Evolutionary conservation across 2,113 vertebrate species (phyloP).

Genomic region (Pandion haliaetus): DNA sequence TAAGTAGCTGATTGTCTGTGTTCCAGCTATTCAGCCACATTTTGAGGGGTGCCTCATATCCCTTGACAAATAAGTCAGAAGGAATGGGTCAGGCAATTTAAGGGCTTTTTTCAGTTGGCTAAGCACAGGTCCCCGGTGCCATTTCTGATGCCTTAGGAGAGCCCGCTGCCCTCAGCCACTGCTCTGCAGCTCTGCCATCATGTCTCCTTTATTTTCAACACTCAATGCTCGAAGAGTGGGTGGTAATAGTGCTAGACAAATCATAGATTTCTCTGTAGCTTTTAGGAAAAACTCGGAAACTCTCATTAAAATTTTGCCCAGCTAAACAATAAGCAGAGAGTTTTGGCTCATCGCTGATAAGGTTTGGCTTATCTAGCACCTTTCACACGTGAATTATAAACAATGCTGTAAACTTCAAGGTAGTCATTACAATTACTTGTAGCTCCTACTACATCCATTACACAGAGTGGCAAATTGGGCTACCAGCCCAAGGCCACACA

Average conservation of each 20-base stretch:
- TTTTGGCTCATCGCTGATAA: not conserved
- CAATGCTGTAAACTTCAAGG: not conserved
- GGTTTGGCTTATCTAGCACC: not conserved
- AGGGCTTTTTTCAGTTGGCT: not conserved
- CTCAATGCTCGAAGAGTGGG: rapidly evolving
- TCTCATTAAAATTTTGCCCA: not conserved
- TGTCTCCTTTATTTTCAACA: not conserved
- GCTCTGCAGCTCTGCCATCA: no score
- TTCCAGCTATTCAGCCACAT: not conserved
- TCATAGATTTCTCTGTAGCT: not conserved
- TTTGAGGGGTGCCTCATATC: not conserved
- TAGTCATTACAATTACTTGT: not conserved
- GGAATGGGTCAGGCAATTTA: not conserved
- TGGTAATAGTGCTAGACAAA: not conserved
- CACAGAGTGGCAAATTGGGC: not conserved
- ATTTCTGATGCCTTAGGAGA: not conserved
- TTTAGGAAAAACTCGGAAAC: not conserved
- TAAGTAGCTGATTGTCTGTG: not conserved
- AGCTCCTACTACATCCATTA: not conserved
- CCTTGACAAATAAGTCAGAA: no score
- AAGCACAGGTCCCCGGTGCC: not conserved
- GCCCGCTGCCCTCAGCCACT: not conserved
- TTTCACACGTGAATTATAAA: not conserved
- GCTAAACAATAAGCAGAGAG: not conserved
- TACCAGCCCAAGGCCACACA: not conserved